Conservation (phyloP, 2,797 vertebrate species). For the Hapalemur alaotrensis region DNA sequence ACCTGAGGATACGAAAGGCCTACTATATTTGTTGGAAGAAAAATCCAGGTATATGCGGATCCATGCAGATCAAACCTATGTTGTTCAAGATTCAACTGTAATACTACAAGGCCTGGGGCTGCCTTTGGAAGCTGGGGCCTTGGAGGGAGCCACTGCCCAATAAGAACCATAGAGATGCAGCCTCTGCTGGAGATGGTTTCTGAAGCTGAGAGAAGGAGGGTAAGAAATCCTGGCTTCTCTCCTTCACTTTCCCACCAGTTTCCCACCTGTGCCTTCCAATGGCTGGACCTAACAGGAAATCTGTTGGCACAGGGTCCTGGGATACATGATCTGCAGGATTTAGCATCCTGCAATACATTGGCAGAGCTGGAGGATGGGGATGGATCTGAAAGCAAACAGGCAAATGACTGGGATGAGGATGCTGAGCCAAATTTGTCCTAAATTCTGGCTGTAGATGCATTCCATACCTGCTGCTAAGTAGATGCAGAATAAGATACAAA, state of each 20-base stretch:
- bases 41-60: not conserved
- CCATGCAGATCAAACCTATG: not conserved
- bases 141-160: not conserved
- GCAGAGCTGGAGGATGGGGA: not conserved
- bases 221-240: not conserved
- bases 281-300: not conserved
- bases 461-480: not conserved
- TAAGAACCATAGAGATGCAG: not conserved
- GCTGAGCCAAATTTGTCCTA: not conserved
- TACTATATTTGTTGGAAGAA: not conserved
- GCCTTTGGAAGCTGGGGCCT: not conserved
- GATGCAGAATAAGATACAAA: not conserved
- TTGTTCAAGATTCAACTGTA: not conserved
- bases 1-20: not conserved
- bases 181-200: not conserved
- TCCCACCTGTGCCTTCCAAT: not conserved
- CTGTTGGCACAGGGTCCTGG: not conserved
- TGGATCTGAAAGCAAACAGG: not conserved
- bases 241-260: not conserved
- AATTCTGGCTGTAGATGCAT: not conserved
- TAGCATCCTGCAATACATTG: rapidly evolving
- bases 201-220: not conserved
- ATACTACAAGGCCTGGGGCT: not conserved
- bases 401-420: not conserved
- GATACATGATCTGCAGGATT: not conserved